Percentiles rank a stretch among this genome's conserved stretches.
Evolutionary conservation across 2,888 invertebrate genomes (phyloP).

Genomic region (Dioctria linearis): DNA sequence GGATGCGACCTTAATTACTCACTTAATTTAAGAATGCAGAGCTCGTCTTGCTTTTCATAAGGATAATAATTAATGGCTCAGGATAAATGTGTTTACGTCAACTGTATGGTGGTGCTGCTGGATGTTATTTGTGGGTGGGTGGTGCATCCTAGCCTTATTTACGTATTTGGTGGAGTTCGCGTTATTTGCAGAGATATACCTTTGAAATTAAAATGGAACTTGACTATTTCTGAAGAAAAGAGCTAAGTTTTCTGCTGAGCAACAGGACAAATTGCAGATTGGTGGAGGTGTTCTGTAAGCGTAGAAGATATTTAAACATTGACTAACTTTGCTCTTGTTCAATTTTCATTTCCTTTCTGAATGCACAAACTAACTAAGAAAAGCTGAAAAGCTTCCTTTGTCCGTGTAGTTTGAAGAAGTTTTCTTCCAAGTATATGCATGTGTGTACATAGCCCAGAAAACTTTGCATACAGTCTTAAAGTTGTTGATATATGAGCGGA

Average conservation of each 20-base stretch:
- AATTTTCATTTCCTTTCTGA: neutral
- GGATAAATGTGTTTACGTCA: slow-evolving; percentile 40
- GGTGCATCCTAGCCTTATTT: slow-evolving; percentile 29
- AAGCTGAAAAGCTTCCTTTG: no score
- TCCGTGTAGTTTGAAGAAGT: no score
- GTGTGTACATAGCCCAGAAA: no score
- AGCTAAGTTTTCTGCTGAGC: slow-evolving; percentile 34
- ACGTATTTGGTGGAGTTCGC: neutral
- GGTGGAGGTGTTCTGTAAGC: neutral
- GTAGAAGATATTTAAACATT: neutral
- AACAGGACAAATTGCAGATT: slow-evolving; percentile 37
- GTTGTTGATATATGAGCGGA: no score
- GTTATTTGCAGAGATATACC: slow-evolving; percentile 11
- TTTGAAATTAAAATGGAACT: slow-evolving; percentile 26
- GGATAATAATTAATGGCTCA: slow-evolving; percentile 48
- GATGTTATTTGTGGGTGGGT: neutral
- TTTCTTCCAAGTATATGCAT: neutral
- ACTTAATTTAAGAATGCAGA: slow-evolving; percentile 46
- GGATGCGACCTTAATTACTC: slow-evolving; percentile 44
- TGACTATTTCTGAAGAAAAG: slow-evolving; percentile 10
- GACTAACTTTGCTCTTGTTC: no score
- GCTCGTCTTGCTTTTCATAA: slow-evolving; percentile 47
- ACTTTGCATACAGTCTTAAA: no score
- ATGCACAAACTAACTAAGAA: neutral
- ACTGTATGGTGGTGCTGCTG: neutral